Conservation (phyloP, 2,797 vertebrate genomes). For the Sternotherus odoratus region DNA sequence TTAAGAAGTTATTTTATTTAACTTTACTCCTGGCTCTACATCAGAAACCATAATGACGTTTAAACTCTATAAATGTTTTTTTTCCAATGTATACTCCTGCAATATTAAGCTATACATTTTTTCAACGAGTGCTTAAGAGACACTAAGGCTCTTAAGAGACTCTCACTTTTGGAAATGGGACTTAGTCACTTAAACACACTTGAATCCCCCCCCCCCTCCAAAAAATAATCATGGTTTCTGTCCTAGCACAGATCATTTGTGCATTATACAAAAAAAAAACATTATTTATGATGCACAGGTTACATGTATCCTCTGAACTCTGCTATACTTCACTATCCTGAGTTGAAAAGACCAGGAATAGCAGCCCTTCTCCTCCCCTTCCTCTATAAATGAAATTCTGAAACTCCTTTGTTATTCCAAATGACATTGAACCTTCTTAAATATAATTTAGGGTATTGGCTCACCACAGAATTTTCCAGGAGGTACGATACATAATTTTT, state of each 20-base stretch:
- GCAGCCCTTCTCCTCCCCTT: not conserved
- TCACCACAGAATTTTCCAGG: not conserved
- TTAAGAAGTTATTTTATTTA: not conserved
- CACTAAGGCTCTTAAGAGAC: accelerated
- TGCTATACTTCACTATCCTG: not conserved
- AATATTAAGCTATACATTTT: not conserved
- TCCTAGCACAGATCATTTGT: not conserved
- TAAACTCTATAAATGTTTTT: not conserved
- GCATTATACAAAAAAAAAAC: not conserved
- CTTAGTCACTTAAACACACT: not conserved
- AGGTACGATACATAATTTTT: accelerated
- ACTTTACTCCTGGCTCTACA: not conserved
- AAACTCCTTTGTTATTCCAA: not conserved
- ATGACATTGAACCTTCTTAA: not conserved
- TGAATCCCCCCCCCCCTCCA: not conserved
- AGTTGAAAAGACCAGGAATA: not conserved
- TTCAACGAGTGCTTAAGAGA: not conserved
- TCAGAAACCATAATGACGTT: not conserved
- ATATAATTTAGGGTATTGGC: not conserved
- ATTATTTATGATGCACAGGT: not conserved
- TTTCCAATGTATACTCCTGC: not conserved
- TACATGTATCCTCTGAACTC: not conserved
- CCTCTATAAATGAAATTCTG: not conserved
- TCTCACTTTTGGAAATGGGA: not conserved
- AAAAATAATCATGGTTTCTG: not conserved